Base-by-base conservation (phyloP, 2,113 vertebrate genomes). In the Chloropsis cyanopogon region DNA sequence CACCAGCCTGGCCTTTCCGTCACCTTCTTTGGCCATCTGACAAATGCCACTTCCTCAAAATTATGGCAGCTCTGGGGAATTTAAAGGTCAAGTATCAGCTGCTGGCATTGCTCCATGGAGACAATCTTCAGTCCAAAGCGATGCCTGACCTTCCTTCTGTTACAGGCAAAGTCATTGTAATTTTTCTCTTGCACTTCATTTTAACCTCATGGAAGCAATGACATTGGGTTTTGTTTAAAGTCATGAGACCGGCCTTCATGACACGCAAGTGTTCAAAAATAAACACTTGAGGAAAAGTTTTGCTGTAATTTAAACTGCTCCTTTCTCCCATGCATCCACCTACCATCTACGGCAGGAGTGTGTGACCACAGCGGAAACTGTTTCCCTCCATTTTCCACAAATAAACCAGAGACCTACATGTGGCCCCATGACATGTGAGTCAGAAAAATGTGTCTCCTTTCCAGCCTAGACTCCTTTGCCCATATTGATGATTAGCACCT, bases 61-160 rank as follows among this genome's bases (percentile, higher is more conserved):
- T 31, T 82, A 49, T 82, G 50, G 39, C 80, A 53, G 31, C 63
- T 90, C 82, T 93, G 92, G 71, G 89, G 96, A 97, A 95, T 95
- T 92, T 96, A 96, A 97, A 98, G 96, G 90, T 97, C 84, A 96
- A 95, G 81, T 93, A 89, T 97, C 95, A 97, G 96, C 96, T 97
- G 91, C 95, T 42, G 88, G 75, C 56, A 0, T 54, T 46, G 5
- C 70, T 97, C 94, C 89, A 85, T 21, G 86, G 92, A 96, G 90
- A 56, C 13, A 26, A 90, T 41, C 86, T 91, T 92, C 93, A 70
- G 93, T 82, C 85, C 46, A 35, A 92, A 83, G 85, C 0, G 3
- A 84, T 88, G 85, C 82, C 91, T 86, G 97, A 91, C 87, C 92
- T 97, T 92, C 70, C 86, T 61, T 87, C 80, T 88, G 22, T 88